A percentile compares a stretch with the other conserved stretches of the same genome.
These are phyloP conservation scores for Dendrocopos noguchii DNA, from an alignment of 2,113 vertebrate genomes.

Conservation along the genomic window DNA sequence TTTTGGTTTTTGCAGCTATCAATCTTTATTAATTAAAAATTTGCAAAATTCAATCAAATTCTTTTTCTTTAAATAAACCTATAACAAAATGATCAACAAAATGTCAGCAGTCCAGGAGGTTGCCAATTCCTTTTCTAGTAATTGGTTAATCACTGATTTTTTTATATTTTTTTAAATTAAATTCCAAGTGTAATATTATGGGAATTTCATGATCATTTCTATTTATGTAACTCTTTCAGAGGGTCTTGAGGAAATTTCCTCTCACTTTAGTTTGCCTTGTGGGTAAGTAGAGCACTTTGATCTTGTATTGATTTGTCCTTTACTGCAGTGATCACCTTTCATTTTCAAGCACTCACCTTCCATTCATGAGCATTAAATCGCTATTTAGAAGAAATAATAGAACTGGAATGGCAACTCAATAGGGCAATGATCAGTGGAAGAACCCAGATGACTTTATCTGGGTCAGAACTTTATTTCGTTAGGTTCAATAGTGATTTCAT, in stretches of 20 bases:
- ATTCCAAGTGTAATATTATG: slow-evolving; percentile 29
- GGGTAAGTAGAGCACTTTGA: slow-evolving; percentile 61
- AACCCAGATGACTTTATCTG: slow-evolving; percentile 51
- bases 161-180: slow-evolving; percentile 41
- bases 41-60: slow-evolving; percentile 65
- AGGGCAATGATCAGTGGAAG: slow-evolving; percentile 65
- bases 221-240: slow-evolving; percentile 52
- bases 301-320: slow-evolving; percentile 73
- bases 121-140: slow-evolving; percentile 64
- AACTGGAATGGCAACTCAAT: slow-evolving; percentile 62
- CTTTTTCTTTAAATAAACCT: slow-evolving; percentile 52
- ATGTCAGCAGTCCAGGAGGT: slow-evolving; percentile 22
- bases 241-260: slow-evolving; percentile 50
- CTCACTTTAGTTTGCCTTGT: slow-evolving; percentile 61
- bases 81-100: slow-evolving; percentile 66
- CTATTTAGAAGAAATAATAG: slow-evolving; percentile 74
- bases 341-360: slow-evolving; percentile 66
- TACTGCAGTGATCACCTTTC: slow-evolving; percentile 71
- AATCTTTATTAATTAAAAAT: slow-evolving; percentile 62
- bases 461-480: slow-evolving; percentile 63
- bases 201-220: slow-evolving; percentile 66
- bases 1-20: neutral
- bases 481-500: slow-evolving; percentile 25
- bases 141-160: slow-evolving; percentile 62
- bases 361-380: slow-evolving; percentile 69